A percentile compares a stretch with the other conserved stretches of the same genome.
phyloP scores from a whole-genome alignment of 2,888 invertebrate genomes.

The Clistopyga incitator region DNA sequence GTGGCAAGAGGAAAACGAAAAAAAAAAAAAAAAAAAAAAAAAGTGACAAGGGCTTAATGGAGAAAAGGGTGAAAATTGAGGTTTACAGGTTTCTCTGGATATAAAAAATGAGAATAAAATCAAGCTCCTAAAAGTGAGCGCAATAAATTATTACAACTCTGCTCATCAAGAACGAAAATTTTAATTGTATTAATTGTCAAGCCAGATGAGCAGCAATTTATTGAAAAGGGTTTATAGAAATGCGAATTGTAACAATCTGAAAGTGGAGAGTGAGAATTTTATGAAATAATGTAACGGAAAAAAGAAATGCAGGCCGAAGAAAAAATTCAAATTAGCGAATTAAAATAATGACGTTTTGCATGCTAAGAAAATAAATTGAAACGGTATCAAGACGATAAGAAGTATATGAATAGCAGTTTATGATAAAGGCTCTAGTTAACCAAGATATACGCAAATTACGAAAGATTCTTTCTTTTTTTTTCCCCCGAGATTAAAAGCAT shows the following conservation, averaged over 20 bases:
- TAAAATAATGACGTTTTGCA: background rate
- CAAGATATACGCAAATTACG: constrained; percentile 19
- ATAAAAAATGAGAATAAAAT: no score
- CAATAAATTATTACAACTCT: no score
- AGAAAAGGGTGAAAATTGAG: constrained; percentile 15
- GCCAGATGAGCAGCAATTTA: no score
- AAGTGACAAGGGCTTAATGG: constrained; percentile 14
- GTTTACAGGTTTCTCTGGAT: background rate
- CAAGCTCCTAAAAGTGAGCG: no score
- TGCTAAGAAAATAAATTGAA: constrained; percentile 6
- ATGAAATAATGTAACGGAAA: background rate
- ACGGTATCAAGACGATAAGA: constrained; percentile 5
- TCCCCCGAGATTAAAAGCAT: constrained; percentile 58
- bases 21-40: background rate
- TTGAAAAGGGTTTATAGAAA: no score
- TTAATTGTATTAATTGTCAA: no score
- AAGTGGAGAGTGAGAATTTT: no score
- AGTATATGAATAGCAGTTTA: constrained; percentile 48
- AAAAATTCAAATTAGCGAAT: background rate
- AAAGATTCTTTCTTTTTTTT: constrained; percentile 64
- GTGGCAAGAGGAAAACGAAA: constrained; percentile 5
- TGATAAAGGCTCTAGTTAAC: constrained; percentile 39
- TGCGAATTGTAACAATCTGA: no score
- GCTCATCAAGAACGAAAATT: no score
- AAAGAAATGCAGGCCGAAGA: background rate